phyloP scores from a whole-genome alignment of 2,888 invertebrate species.

The Gandaritis pyraliata region DNA sequence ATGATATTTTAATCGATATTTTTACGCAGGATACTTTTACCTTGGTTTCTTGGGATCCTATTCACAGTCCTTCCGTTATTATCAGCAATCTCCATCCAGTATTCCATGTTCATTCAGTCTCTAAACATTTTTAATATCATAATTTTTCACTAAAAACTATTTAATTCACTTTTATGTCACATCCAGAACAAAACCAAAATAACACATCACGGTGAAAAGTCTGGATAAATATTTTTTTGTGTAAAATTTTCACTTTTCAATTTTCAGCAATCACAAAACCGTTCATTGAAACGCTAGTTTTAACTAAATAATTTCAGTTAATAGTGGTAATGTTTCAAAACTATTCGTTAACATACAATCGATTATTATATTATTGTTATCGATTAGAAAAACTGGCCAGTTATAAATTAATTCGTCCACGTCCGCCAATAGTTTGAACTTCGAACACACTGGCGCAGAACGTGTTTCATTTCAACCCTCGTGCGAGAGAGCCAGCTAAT shows the following conservation, averaged over 20 bases:
- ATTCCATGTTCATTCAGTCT: constrained; percentile 72
- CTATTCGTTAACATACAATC: constrained; percentile 28
- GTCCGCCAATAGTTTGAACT: constrained; percentile 76
- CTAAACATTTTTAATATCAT: constrained; percentile 35
- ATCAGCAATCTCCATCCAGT: constrained; percentile 74
- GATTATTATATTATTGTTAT: constrained; percentile 33
- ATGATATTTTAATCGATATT: no score
- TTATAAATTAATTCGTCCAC: constrained; percentile 56
- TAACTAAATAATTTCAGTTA: background rate
- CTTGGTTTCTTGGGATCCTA: constrained; percentile 67
- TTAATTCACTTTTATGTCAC: constrained; percentile 49
- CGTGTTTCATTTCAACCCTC: constrained; percentile 64
- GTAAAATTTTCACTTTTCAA: constrained; percentile 5
- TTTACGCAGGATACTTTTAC: constrained; percentile 46
- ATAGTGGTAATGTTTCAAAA: background rate
- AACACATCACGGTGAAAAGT: constrained; percentile 49
- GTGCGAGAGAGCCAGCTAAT: constrained; percentile 60
- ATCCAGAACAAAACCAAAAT: constrained; percentile 51
- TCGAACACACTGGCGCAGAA: constrained; percentile 72
- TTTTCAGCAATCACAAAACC: background rate
- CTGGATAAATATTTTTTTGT: no score
- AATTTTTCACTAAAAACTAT: background rate
- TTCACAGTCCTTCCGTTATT: constrained; percentile 52
- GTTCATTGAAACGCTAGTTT: background rate
- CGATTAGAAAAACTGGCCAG: constrained; percentile 40